Conservation (phyloP, 1,140 invertebrate species). For the Conus betulinus region DNA sequence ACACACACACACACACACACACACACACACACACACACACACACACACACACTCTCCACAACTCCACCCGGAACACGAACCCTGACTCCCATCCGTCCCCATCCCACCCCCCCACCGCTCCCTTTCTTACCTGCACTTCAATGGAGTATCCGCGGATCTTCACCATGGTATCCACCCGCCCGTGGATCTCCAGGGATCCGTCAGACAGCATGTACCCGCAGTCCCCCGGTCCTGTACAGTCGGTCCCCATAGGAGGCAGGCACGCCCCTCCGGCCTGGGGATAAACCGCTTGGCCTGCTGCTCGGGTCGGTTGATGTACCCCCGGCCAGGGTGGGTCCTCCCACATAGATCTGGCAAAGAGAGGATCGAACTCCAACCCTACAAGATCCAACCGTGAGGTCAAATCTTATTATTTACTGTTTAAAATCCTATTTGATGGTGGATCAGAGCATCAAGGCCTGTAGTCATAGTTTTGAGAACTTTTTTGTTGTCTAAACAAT, state of each 20-base stretch:
- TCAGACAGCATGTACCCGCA: slow-evolving; percentile 78
- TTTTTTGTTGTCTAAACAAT: no score
- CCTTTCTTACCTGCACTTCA: slow-evolving; percentile 75
- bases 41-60: no score
- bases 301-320: slow-evolving; percentile 78
- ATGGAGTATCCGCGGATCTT: slow-evolving; percentile 79
- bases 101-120: neutral
- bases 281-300: slow-evolving; percentile 76
- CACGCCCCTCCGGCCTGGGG: slow-evolving; percentile 50
- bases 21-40: no score
- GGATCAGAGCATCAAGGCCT: no score
- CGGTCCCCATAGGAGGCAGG: slow-evolving; percentile 54
- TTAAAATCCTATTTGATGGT: no score
- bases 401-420: no score
- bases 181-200: slow-evolving; percentile 77
- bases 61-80: no score
- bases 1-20: no score
- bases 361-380: no score
- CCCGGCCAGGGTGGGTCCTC: slow-evolving; percentile 77
- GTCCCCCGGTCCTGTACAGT: slow-evolving; percentile 77
- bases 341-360: slow-evolving; percentile 75
- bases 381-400: no score
- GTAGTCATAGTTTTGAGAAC: no score
- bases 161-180: slow-evolving; percentile 78
- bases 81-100: no score